phyloP scores from a whole-genome alignment of 1,140 invertebrate genomes.

The Papilio machaon region DNA sequence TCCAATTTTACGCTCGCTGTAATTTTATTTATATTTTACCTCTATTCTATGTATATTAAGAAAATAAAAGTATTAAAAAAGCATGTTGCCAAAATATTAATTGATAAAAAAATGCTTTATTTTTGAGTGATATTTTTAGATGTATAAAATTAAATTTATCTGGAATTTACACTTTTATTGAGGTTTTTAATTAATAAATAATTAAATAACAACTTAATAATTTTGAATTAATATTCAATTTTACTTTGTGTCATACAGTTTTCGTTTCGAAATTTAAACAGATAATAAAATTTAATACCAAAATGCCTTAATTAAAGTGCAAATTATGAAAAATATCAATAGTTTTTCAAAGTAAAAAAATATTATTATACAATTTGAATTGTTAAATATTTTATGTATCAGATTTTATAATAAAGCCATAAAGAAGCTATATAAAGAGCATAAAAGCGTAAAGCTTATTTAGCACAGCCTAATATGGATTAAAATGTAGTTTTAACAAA shows the following conservation, averaged over 20 bases:
- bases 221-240: background rate
- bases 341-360: constrained; percentile 8
- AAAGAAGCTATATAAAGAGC: constrained; percentile 3
- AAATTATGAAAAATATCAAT: background rate
- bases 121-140: constrained; percentile 8
- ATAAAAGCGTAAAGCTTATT: background rate
- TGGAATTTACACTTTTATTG: constrained; percentile 5
- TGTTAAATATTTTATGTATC: background rate
- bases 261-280: background rate
- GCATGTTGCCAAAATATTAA: constrained; percentile 25
- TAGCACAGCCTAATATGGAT: background rate
- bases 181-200: constrained; percentile 11
- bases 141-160: constrained; percentile 15
- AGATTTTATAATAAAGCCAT: constrained; percentile 3
- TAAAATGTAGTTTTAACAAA: background rate
- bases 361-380: constrained; percentile 9
- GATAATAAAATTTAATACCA: background rate
- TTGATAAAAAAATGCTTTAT: constrained; percentile 18
- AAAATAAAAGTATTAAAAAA: constrained; percentile 17
- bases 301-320: constrained; percentile 19
- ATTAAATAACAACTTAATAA: background rate
- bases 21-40: background rate
- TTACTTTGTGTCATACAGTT: background rate
- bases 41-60: constrained; percentile 8
- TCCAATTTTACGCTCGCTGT: background rate